Conservation (phyloP, 2,888 invertebrate genomes). For the Emesis castigata region DNA sequence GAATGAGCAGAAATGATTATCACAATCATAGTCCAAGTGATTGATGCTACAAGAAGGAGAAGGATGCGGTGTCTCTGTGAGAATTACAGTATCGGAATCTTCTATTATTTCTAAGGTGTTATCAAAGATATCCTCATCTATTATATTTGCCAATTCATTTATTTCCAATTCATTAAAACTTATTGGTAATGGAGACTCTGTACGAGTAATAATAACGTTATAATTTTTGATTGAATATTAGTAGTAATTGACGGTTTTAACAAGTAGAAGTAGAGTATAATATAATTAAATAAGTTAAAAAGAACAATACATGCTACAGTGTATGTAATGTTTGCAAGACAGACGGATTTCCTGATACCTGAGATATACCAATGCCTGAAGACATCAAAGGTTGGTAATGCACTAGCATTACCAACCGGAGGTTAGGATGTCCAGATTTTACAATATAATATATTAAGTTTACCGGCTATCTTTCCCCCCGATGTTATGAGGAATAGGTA, state of each 20-base stretch:
- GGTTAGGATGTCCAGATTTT: too few relatives aligned
- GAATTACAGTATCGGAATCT: neutral
- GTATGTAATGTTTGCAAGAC: neutral
- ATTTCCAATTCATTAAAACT: conserved; percentile 17
- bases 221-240: neutral
- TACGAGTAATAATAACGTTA: neutral
- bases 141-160: conserved; percentile 10
- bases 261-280: neutral
- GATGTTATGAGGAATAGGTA: too few relatives aligned
- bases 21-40: neutral
- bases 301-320: neutral
- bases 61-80: neutral
- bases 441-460: too few relatives aligned
- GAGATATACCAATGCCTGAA: neutral
- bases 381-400: too few relatives aligned
- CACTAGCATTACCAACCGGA: too few relatives aligned
- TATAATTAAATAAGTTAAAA: neutral
- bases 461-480: too few relatives aligned
- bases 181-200: conserved; percentile 18
- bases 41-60: neutral
- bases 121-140: neutral
- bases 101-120: neutral
- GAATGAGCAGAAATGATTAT: neutral
- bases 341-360: neutral
- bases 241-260: neutral